A percentile compares a stretch with the other conserved stretches of the same genome.
Conservation (phyloP, 2,888 invertebrate species). For the Unio pictorum region DNA sequence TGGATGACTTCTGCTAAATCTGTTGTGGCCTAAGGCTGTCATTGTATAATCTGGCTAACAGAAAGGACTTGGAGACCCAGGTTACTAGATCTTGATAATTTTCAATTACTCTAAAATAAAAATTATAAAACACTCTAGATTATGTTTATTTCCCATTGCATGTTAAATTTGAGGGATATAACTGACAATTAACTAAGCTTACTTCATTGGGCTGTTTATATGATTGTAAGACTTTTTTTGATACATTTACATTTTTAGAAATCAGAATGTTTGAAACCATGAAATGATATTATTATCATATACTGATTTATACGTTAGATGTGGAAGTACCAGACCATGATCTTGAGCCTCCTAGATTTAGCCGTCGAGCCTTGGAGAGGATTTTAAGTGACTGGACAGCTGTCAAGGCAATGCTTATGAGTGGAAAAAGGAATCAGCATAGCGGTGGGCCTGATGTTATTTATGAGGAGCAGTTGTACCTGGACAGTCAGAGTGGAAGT, state of each 20-base stretch:
- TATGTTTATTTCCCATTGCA: too few relatives aligned
- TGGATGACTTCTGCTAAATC: too few relatives aligned
- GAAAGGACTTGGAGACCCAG: too few relatives aligned
- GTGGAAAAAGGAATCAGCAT: conserved; percentile 72
- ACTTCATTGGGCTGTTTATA: background rate
- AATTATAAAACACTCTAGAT: too few relatives aligned
- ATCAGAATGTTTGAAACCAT: too few relatives aligned
- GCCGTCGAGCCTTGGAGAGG: conserved; percentile 90
- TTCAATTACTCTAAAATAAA: too few relatives aligned
- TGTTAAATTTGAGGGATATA: too few relatives aligned
- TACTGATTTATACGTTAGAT: conserved; percentile 74
- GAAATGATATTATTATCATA: background rate
- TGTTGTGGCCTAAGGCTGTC: too few relatives aligned
- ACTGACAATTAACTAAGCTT: background rate
- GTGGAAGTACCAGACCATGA: conserved; percentile 98
- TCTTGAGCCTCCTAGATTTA: conserved; percentile 96
- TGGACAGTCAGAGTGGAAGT: conserved; percentile 90
- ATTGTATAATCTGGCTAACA: too few relatives aligned
- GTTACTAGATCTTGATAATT: too few relatives aligned
- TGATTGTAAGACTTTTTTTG: background rate
- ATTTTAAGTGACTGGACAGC: conserved; percentile 93
- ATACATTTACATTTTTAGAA: too few relatives aligned
- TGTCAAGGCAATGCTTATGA: conserved; percentile 93
- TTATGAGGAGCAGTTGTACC: conserved; percentile 76
- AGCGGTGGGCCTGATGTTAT: conserved; percentile 57